Percentiles rank a stretch among this genome's conserved stretches.
Evolutionary conservation across 2,113 vertebrate species (phyloP).

Genomic region (Athene noctua): DNA sequence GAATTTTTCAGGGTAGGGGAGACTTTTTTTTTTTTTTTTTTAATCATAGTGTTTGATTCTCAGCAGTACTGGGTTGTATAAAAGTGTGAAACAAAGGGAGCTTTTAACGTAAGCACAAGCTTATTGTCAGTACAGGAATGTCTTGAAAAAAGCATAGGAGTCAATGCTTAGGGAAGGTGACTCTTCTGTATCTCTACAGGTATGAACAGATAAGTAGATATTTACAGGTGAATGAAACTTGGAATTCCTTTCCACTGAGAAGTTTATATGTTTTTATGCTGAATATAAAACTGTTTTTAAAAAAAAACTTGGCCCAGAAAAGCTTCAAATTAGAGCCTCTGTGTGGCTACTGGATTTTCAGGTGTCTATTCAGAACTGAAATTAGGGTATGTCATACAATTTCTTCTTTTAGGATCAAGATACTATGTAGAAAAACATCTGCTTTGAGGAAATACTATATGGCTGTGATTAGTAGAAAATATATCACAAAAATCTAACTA

Average conservation of each 20-base stretch:
- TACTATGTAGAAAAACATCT: neutral
- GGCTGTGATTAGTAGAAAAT: neutral
- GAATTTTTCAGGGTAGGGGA: constrained; percentile 4
- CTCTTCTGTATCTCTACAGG: neutral
- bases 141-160: neutral
- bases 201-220: neutral
- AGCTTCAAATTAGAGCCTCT: neutral
- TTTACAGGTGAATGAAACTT: neutral
- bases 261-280: neutral
- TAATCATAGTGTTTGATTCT: neutral
- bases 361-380: neutral
- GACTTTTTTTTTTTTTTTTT: neutral
- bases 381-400: neutral
- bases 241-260: neutral
- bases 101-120: neutral
- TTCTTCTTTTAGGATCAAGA: neutral
- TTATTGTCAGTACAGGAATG: neutral
- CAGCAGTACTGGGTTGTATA: neutral
- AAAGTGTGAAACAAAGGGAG: neutral
- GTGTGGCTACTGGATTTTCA: neutral
- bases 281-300: neutral
- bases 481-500: neutral
- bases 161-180: neutral
- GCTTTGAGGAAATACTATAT: neutral
- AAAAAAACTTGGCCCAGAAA: neutral